Evolutionary conservation across 2,888 invertebrate genomes (phyloP), one percentile per base, ranked within the genome.

Genomic region (Cremastinae sp.): DNA sequence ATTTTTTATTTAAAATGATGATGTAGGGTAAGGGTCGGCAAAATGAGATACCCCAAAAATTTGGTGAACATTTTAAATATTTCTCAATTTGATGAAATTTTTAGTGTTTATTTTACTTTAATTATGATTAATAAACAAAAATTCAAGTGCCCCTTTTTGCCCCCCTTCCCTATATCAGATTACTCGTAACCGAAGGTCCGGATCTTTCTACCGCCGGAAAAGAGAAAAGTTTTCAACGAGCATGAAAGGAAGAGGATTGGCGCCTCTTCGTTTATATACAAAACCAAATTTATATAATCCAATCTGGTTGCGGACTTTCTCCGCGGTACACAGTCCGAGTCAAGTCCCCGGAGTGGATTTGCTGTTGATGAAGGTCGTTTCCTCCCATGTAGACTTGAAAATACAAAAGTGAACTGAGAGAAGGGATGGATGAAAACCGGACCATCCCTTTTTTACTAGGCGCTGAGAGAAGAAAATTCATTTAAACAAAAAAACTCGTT

Each of bases 361-460:
- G 12, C 35, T 8, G 56, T 37, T 41, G 58, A 55, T 45, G 59
- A 73, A 45, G 41, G 62, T 43, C 39, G 16, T 22, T n/a, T 9
- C 14, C 56, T 12, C 28, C 18, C 37, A 39, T 16, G 49, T 39
- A 20, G 18, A 28, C 51, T 20, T 45, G 58, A 41, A 45, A 37
- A 18, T 35, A 61, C 18, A 62, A 56, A 75, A 56, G 66, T 43
- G 66, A 56, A 55, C 56, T 35, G 10, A n/a, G n/a, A n/a, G 58
- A 66, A 58, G 10, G 39, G 45, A 68, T 20, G 58, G 62, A 20
- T 20, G n/a, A 18, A 51, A 22, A 16, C 28, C 18, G 20, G 41
- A 64, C 62, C 58, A 76, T 76, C 75, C 51, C 51, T 66, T 72
- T 76, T 28, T 56, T 71, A 61, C 28, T 66, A 20, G 66, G 47